Conservation (phyloP, 2,888 invertebrate genomes). For the Clostera curtula region DNA sequence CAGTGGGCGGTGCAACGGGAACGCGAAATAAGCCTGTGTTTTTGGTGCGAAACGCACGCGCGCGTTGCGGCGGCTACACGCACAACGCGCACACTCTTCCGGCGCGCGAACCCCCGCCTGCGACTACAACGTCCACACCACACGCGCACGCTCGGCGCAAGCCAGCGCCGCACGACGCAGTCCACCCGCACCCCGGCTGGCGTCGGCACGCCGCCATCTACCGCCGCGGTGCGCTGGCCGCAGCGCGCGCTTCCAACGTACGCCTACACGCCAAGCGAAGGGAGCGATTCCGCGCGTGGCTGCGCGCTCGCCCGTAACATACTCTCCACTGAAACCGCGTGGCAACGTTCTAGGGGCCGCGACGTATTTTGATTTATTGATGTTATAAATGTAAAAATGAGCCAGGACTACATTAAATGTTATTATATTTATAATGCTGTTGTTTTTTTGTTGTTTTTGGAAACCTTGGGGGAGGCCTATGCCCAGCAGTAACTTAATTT, state of each 20-base stretch:
- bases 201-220: conserved; percentile 50
- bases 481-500: no score
- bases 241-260: conserved; percentile 41
- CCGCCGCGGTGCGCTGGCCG: conserved; percentile 43
- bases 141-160: conserved; percentile 39
- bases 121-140: conserved; percentile 26
- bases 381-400: conserved; percentile 27
- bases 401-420: conserved; percentile 52
- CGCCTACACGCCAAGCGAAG: conserved; percentile 35
- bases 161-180: conserved; percentile 40
- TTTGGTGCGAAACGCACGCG: conserved; percentile 46
- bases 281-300: conserved; percentile 41
- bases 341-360: conserved; percentile 27
- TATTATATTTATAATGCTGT: conserved; percentile 58
- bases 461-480: no score
- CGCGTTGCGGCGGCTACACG: conserved; percentile 41
- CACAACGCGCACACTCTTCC: conserved; percentile 26
- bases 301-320: conserved; percentile 14
- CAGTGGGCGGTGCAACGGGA: conserved; percentile 41
- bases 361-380: conserved; percentile 32
- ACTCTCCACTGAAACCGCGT: conserved; percentile 2
- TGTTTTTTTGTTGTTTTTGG: conserved; percentile 1
- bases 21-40: conserved; percentile 48
- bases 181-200: conserved; percentile 32
- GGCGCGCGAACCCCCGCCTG: conserved; percentile 10